Evolutionary conservation across 1,140 invertebrate species (phyloP), one percentile per base, ranked within the genome.

Genomic region (Cydia amplana): DNA sequence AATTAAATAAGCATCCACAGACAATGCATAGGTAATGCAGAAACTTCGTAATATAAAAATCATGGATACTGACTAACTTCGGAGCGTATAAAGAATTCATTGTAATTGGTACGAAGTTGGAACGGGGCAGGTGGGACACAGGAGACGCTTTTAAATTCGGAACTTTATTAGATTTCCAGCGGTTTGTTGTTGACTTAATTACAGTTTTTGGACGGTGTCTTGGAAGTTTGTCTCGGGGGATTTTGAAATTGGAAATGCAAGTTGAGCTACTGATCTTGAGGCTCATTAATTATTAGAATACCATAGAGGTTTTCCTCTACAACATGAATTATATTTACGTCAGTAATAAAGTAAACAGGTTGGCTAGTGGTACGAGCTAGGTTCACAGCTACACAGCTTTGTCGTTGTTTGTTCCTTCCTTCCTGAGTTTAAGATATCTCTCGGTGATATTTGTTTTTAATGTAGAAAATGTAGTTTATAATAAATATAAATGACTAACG

Each of bases 11-110:
- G 80, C 77, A 82, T 77, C 10, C 75, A 18, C 78, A 84, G 81
- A 87, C 85, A 90, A 87, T 86, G 88, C 85, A 90, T 88, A 86
- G 85, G 82, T 88, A 89, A 89, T 88, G 86, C 75, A 55, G 55
- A 83, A 88, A 87, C 82, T 89, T 87, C 72, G 85, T 83, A 81
- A 87, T 88, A 90, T 90, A 90, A 90, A 89, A 90, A 90, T 90
- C 88, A 90, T 90, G 88, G 80, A 84, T 85, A 85, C 82, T 81
- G 80, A 72, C 49, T 74, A 88, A 88, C 78, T 90, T 87, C 65
- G 67, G 80, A 84, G 85, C 73, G 85, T 85, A 90, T 88, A 84
- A 90, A 90, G 83, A 87, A 90, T 90, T 90, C 85, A 90, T 90
- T 88, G 82, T 85, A 89, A 88, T 79, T 81, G 79, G 73, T 6